Evolutionary conservation across 1,140 invertebrate species (phyloP), one percentile per base, ranked within the genome.

Genomic region (Diplogasteroides magnus): DNA sequence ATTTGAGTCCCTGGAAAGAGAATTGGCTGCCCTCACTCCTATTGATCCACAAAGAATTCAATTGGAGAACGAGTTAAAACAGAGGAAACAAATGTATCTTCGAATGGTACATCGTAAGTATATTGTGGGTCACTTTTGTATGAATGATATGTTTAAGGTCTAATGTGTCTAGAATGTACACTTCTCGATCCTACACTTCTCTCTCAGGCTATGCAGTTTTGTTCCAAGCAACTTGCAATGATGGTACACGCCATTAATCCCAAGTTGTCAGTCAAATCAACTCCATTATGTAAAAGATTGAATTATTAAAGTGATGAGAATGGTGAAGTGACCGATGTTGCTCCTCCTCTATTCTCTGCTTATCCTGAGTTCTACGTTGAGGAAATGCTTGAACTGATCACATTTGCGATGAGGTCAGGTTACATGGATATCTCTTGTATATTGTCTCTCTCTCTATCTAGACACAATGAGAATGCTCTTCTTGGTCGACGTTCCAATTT

Each of bases 301-400:
- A 29, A 32, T 59, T 59, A 67, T 70, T 61, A 59, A 27, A 60
- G 64, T 15, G 64, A 23, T 28, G 57, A 67, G 63, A 55, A 66
- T 89, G 69, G 88, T 88, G 37, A 67, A 62, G 83, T 89, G 1
- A 85, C 86, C 13, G 77, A 78, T 71, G 88, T 87, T 68, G 84
- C 89, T 62, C 87, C 91, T 28, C 87, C 88, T 80, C 85, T 89
- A 73, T 97, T 96, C 86, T 88, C 90, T 61, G 91, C 91, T 75
- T 86, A 94, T 76, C 94, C 94, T 23, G 94, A 97, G 84, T 96
- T 92, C 90, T 96, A 94, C 83, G 89, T 96, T 60, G 94, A 97
- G 83, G 94, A 97, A 83, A 90, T 97, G 69, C 92, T 93, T 23
- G 93, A 97, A 83, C 94, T 94, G 84, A 87, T 96, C 75, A 88